A percentile compares a stretch with the other conserved stretches of the same genome.
phyloP scores from a whole-genome alignment of 2,113 vertebrate genomes.

The Myrmecophaga tridactyla region DNA sequence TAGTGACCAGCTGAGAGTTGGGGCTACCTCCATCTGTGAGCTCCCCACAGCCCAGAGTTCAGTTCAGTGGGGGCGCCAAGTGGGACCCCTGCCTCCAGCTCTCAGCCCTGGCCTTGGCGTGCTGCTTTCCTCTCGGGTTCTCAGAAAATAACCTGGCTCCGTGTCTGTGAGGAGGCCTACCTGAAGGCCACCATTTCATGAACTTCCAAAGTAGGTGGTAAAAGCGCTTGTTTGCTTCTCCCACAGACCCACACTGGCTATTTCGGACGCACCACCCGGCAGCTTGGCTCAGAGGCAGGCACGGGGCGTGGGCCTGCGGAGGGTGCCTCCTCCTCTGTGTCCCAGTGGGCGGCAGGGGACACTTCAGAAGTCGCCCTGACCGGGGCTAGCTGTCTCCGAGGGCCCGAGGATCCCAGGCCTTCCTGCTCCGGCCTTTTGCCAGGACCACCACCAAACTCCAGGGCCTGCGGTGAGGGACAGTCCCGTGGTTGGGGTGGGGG shows the following conservation, averaged over 20 bases:
- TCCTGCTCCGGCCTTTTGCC: neutral
- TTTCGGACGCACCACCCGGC: neutral
- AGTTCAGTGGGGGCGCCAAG: neutral
- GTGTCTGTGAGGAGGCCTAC: neutral
- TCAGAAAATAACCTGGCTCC: neutral
- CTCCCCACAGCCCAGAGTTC: neutral
- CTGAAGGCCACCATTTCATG: neutral
- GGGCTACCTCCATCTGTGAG: neutral
- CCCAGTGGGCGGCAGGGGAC: neutral
- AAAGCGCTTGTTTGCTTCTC: neutral
- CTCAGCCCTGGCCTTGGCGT: neutral
- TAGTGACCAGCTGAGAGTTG: neutral
- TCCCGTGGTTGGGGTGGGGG: neutral
- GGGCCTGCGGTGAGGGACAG: neutral
- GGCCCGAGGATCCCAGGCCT: neutral
- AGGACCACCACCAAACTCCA: neutral
- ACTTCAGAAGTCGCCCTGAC: neutral
- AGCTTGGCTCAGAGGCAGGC: slow-evolving; percentile 29
- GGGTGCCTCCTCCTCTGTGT: neutral
- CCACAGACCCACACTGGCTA: neutral
- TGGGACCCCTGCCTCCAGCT: neutral
- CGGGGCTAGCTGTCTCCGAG: neutral
- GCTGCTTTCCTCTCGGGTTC: neutral
- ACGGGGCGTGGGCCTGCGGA: neutral
- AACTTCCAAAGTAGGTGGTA: neutral